Evolutionary conservation across 1,140 invertebrate species (phyloP), one percentile per base, ranked within the genome.

Genomic region (Proctacanthus coquilletti): DNA sequence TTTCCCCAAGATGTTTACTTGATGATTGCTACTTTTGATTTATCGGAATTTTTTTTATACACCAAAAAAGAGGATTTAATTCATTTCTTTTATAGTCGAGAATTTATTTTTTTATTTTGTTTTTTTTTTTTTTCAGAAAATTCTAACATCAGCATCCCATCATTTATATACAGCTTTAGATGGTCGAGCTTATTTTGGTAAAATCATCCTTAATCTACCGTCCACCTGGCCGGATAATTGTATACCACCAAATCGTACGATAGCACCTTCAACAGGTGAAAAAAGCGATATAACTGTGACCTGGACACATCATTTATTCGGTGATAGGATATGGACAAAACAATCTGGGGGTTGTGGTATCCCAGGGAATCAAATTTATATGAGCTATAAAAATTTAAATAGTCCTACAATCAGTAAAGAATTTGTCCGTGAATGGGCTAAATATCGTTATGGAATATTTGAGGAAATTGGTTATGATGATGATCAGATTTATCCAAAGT

Each of bases 381-480:
- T 74, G 4, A 63, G 64, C 34, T 65, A 65, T 39, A 48, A 52
- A 43, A 47, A 21, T 15, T 35, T 42, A 10, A 13, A 40, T 10
- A 10, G 33, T 6, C 5, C 23, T 5, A 18, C 3, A 13, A 29
- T 18, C n/a, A 20, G 18, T 2, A 41, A 35, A 21, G 37, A 44
- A 38, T 52, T 80, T 11, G 63, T 74, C 2, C 70, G 67, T 41
- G 69, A 79, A 48, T 80, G 74, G 63, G 70, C 71, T 2, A 74
- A 71, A 49, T 76, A 73, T 46, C 65, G 76, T 0, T 80, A 75
- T 56, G 77, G 77, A 14, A 70, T 80, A 2, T 80, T 79, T 51
- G 73, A 77, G 42, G 75, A 78, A 58, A 64, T 71, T 39, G 72
- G 74, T 3, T 72, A 68, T 42, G 44, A 56, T 15, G 63, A 64